These are phyloP conservation scores for Scleropages formosus DNA, from an alignment of 2,797 vertebrate genomes.

Conservation along the genomic window DNA sequence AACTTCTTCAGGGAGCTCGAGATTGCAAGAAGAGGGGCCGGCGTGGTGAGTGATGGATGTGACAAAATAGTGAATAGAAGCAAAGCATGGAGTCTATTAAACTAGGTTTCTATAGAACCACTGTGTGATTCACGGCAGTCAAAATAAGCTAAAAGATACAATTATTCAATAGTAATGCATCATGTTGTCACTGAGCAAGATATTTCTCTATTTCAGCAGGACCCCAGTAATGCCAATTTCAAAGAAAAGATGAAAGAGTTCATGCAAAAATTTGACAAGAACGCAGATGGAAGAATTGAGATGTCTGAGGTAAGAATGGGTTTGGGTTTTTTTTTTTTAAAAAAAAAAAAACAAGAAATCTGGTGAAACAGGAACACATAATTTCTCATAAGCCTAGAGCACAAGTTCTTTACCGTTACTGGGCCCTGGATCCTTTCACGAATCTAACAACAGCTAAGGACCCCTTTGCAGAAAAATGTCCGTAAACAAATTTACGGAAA, in stretches of 20 bases:
- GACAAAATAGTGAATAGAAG: not conserved
- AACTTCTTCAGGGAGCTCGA: constrained; percentile 95
- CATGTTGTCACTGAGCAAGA: constrained; percentile 1
- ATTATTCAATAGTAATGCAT: not conserved
- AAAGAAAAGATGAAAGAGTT: constrained; percentile 94
- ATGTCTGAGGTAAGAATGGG: constrained; percentile 86
- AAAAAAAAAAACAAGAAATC: not conserved
- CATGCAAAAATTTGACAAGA: constrained; percentile 97
- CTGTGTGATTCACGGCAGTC: not conserved
- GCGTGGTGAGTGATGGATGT: constrained; percentile 79
- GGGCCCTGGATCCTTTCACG: too few species aligned
- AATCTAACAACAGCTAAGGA: too few species aligned
- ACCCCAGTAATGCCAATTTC: constrained; percentile 76
- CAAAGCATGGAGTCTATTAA: not conserved
- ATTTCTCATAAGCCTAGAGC: too few species aligned
- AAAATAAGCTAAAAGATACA: not conserved
- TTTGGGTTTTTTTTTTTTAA: too few species aligned
- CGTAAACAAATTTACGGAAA: too few species aligned
- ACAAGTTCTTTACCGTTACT: too few species aligned
- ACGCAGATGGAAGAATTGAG: constrained; percentile 91
- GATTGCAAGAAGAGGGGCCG: constrained; percentile 82
- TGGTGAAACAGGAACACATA: too few species aligned
- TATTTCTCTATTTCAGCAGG: constrained; percentile 54
- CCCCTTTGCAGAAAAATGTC: too few species aligned
- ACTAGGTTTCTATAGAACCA: not conserved